Conservation (phyloP, 1,140 invertebrate species). For the Brevipalpus yothersi region DNA sequence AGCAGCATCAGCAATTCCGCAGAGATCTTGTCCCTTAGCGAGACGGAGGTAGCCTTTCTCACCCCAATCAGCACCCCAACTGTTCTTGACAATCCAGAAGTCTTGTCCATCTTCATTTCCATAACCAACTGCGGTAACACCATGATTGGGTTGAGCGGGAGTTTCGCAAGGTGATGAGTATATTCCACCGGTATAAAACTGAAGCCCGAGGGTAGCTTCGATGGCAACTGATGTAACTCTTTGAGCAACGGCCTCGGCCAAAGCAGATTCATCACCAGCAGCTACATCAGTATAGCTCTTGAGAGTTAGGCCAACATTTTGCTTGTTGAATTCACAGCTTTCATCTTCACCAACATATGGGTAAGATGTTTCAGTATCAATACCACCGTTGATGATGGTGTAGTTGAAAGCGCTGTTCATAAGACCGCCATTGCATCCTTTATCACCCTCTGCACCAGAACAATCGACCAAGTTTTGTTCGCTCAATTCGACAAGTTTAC, state of each 20-base stretch:
- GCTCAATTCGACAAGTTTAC: no score
- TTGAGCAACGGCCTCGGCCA: slow-evolving; percentile 18
- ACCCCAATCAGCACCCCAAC: slow-evolving; percentile 49
- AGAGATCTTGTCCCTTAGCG: slow-evolving; percentile 63
- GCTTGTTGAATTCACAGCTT: slow-evolving; percentile 21
- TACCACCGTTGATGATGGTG: no score
- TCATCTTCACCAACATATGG: no score
- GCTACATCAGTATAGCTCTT: slow-evolving; percentile 25
- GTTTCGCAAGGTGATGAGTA: background rate
- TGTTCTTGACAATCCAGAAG: slow-evolving; percentile 27
- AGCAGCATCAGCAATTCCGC: slow-evolving; percentile 58
- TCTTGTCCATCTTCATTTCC: slow-evolving; percentile 16
- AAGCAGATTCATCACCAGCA: slow-evolving; percentile 18
- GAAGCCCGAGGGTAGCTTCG: slow-evolving; percentile 18
- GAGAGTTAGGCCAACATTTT: slow-evolving; percentile 24
- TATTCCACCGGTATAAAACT: background rate
- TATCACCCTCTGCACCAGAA: slow-evolving; percentile 30
- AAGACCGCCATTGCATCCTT: slow-evolving; percentile 75
- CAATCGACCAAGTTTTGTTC: slow-evolving; percentile 17
- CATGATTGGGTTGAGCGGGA: slow-evolving; percentile 20
- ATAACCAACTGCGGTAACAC: slow-evolving; percentile 23
- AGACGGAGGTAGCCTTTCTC: slow-evolving; percentile 67
- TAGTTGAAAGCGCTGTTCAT: slow-evolving; percentile 23
- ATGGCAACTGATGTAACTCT: slow-evolving; percentile 25
- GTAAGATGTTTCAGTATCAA: no score